Evolutionary conservation across 2,888 invertebrate genomes (phyloP).

Genomic region (Sepioteuthis lessoniana): DNA sequence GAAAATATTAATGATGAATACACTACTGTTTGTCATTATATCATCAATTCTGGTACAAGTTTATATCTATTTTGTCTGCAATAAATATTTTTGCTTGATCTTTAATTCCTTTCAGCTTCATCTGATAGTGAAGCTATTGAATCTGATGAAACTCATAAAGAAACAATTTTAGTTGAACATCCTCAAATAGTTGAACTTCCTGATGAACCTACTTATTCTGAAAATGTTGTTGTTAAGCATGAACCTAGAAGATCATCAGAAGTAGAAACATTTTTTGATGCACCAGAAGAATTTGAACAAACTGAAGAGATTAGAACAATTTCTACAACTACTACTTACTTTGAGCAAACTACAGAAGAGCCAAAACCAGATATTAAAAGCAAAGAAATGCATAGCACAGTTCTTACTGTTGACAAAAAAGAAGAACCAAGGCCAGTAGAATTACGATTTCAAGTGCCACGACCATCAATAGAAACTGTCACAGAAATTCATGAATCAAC

Average conservation of each 20-base stretch:
- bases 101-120: constrained; percentile 55
- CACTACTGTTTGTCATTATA: background rate
- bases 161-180: constrained; percentile 67
- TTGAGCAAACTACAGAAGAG: constrained; percentile 61
- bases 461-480: constrained; percentile 57
- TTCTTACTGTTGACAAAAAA: constrained; percentile 61
- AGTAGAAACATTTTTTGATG: constrained; percentile 64
- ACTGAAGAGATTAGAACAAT: constrained; percentile 49
- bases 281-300: constrained; percentile 53
- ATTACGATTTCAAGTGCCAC: constrained; percentile 60
- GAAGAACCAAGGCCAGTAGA: constrained; percentile 61
- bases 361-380: constrained; percentile 58
- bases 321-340: constrained; percentile 58
- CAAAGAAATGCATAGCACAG: constrained; percentile 60
- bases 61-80: background rate
- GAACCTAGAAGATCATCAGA: constrained; percentile 52
- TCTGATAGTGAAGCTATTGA: constrained; percentile 63
- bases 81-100: constrained; percentile 37
- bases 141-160: constrained; percentile 65
- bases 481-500: constrained; percentile 61
- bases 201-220: constrained; percentile 57
- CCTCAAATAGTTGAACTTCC: constrained; percentile 58
- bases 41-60: background rate
- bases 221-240: constrained; percentile 58
- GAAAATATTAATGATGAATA: background rate